Conservation (phyloP, 2,888 invertebrate genomes). For the Eupithecia tripunctaria region DNA sequence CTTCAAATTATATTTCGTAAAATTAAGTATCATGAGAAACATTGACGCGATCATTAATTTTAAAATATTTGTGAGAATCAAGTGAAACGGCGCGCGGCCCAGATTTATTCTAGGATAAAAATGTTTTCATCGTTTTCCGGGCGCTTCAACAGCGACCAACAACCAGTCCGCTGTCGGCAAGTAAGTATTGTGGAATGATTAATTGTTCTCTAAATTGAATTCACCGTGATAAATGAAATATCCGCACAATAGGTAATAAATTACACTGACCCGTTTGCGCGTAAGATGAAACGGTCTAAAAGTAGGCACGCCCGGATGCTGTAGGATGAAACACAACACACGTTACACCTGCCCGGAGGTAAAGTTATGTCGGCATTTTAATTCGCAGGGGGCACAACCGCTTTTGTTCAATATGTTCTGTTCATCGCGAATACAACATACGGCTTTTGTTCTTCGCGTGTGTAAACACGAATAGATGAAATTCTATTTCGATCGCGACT, state of each 20-base stretch:
- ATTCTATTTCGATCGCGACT: conserved; percentile 11
- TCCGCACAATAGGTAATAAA: conserved; percentile 84
- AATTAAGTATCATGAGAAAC: not conserved
- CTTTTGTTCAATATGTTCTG: conserved; percentile 49
- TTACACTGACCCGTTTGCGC: conserved; percentile 81
- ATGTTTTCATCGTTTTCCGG: conserved; percentile 58
- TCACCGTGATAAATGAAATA: conserved; percentile 85
- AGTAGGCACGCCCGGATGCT: conserved; percentile 74
- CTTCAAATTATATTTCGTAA: not conserved
- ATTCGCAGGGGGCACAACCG: conserved; percentile 57
- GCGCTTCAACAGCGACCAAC: conserved; percentile 60
- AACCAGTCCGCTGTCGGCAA: conserved; percentile 77
- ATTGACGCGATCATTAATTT: conserved; percentile 3
- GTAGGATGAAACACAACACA: conserved; percentile 73
- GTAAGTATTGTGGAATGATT: conserved; percentile 83
- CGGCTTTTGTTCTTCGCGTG: conserved; percentile 20
- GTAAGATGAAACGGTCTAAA: conserved; percentile 80
- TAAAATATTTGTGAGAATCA: not conserved
- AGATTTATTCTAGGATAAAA: conserved; percentile 53
- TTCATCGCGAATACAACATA: conserved; percentile 24
- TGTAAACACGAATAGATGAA: conserved; percentile 3
- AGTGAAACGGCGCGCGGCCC: conserved; percentile 4
- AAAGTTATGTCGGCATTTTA: conserved; percentile 62
- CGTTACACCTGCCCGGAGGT: conserved; percentile 70
- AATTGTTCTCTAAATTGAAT: conserved; percentile 84